phyloP scores from a whole-genome alignment of 2,888 invertebrate species.

The Cheilosia pagana region DNA sequence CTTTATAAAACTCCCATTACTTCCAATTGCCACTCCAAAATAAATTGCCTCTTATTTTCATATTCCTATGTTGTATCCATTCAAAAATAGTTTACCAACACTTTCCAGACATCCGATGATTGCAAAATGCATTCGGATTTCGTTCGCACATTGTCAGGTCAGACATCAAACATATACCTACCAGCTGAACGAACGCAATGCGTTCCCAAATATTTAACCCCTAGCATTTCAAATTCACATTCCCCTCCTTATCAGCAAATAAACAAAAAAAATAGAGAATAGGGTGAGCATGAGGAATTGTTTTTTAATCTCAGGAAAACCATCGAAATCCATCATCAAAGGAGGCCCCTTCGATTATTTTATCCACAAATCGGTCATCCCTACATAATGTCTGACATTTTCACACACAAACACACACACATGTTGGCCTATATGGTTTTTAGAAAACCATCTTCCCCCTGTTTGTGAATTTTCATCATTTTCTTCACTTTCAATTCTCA shows the following conservation, averaged over 20 bases:
- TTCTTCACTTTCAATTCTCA: constrained; percentile 44
- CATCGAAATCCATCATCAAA: neutral
- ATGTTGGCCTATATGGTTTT: neutral
- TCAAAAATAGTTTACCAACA: too few species aligned
- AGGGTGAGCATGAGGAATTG: constrained; percentile 14
- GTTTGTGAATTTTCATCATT: constrained; percentile 21
- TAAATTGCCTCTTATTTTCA: too few species aligned
- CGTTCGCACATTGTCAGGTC: neutral
- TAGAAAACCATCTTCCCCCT: neutral
- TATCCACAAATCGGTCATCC: neutral
- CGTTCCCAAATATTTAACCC: neutral
- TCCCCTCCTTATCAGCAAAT: neutral
- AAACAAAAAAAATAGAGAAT: too few species aligned
- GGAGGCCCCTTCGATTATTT: constrained; percentile 5
- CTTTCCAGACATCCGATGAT: neutral
- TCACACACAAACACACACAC: neutral
- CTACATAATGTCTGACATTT: neutral
- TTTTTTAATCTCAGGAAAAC: neutral
- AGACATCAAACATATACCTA: neutral
- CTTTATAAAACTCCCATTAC: too few species aligned
- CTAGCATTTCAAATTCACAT: neutral
- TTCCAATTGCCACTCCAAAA: too few species aligned
- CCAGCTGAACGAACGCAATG: neutral
- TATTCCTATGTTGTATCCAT: too few species aligned
- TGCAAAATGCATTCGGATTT: neutral